Evolutionary conservation across 2,797 vertebrate species (phyloP), one percentile per base, ranked within the genome.

Genomic region (Catostomus latipinnis): DNA sequence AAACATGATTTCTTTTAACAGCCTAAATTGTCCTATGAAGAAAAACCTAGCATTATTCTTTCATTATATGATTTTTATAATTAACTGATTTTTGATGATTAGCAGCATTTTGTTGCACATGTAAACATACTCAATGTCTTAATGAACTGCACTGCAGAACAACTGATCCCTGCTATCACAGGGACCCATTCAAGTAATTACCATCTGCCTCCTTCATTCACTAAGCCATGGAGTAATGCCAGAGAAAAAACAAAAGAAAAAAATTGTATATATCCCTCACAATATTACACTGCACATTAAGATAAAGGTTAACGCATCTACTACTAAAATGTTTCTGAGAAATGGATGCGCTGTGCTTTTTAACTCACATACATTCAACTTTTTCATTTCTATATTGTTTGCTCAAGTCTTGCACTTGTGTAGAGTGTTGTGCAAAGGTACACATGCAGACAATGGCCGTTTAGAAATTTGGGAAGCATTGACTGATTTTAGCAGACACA

Each of bases 121-220:
- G 61, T 57, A 57, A 67, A 76, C 73, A 71, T 65, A 18, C 82
- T 79, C 71, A 13, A 61, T 62, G 84, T 81, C 79, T 81, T 85
- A 85, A 88, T 88, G 87, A 88, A 85, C 85, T 80, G 80, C 78
- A 67, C 34, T 34, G 34, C 34, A 34, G 71, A 76, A 78, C 82
- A 74, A 53, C 10, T 84, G 86, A 86, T 86, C 87, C 78, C 71
- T 84, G 77, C 85, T 84, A 81, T 83, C 34, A 34, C 34, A 34
- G 34, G 34, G 34, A 34, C 34, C 34, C 4, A 2, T 34, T 34
- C 34, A 34, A 34, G 2, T 78, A 84, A 86, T 84, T 74, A 84
- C 82, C 62, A 77, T 85, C 75, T 68, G 71, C 68, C 60, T 71
- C 75, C 70, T 81, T 81, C 80, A 78, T 80, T 73, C 77, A 76